These are phyloP conservation scores for Trogon melanurus DNA, from an alignment of 2,113 vertebrate species.

Conservation along the genomic window DNA sequence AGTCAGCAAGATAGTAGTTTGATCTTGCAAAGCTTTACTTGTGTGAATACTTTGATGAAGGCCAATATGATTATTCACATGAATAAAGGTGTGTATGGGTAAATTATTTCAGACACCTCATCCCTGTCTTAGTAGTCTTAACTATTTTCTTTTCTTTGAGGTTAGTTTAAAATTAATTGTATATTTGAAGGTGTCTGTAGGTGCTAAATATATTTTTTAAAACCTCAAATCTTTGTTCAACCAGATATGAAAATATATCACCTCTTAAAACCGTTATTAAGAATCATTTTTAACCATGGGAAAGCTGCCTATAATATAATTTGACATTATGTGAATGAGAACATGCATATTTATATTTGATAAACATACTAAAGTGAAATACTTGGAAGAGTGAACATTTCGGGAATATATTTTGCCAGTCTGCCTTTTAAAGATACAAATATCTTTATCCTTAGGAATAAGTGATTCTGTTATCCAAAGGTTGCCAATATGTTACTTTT, in stretches of 20 bases:
- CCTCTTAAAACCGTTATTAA: not conserved
- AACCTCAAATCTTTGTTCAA: not conserved
- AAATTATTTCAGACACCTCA: not conserved
- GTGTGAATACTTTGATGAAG: not conserved
- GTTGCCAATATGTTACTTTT: not conserved
- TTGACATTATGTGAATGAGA: not conserved
- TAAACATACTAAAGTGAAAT: not conserved
- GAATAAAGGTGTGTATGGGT: not conserved
- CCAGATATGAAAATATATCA: not conserved
- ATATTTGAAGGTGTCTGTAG: fast-evolving
- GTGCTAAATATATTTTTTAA: not conserved
- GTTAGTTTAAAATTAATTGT: not conserved
- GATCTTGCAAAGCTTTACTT: not conserved
- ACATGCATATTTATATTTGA: not conserved
- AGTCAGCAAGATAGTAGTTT: not conserved
- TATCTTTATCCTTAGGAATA: not conserved
- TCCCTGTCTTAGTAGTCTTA: not conserved
- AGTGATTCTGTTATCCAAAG: not conserved
- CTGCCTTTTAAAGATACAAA: not conserved
- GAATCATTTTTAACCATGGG: not conserved
- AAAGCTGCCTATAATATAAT: not conserved
- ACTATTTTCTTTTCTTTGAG: not conserved
- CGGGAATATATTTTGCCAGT: not conserved
- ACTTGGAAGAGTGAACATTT: not conserved
- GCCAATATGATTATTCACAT: not conserved